These are phyloP conservation scores for Caenorhabditis elegans DNA, from an alignment of 1,140 invertebrate genomes.

Conservation along the genomic window WBcel235 BX284605.5:13280001-13280500, in stretches of 20 bases:
- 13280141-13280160: too few species aligned
- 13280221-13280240: too few species aligned
- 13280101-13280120: not conserved
- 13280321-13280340: too few species aligned
- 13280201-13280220: too few species aligned
- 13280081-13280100: constrained; percentile 20
- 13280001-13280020: constrained; percentile 14
- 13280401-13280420: not conserved
- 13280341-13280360: not conserved
- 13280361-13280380: not conserved
- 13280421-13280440: not conserved
- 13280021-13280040: not conserved
- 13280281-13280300: not conserved
- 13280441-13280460: not conserved
- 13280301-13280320: not conserved
- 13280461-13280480: constrained; percentile 21
- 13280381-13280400: not conserved
- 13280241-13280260: not conserved
- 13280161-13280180: too few species aligned
- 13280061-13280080: constrained; percentile 24
- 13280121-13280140: too few species aligned
- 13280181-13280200: too few species aligned
- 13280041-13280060: not conserved
- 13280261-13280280: not conserved
- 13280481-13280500: constrained; percentile 12